Conservation (phyloP, 2,888 invertebrate genomes). For the Cheilosia vulpina region DNA sequence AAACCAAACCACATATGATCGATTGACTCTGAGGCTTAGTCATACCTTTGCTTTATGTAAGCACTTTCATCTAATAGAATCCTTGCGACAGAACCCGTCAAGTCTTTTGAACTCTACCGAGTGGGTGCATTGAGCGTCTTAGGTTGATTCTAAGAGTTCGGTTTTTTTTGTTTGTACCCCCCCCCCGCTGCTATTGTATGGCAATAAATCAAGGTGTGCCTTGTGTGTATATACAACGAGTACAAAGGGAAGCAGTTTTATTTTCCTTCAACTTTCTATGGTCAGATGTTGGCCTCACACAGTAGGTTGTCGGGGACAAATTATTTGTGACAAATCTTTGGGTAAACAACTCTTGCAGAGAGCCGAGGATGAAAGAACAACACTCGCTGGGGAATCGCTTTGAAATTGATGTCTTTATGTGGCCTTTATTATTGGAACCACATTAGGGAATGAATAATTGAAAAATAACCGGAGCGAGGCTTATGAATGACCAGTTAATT, state of each 20-base stretch:
- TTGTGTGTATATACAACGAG: conserved; percentile 36
- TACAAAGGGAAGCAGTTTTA: conserved; percentile 48
- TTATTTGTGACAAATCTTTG: conserved; percentile 74
- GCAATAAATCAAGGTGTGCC: conserved; percentile 70
- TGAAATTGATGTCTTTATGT: conserved; percentile 70
- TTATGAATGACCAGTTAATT: conserved; percentile 59
- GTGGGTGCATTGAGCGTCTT: conserved; percentile 40
- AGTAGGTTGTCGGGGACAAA: conserved; percentile 72
- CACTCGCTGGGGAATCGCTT: conserved; percentile 60
- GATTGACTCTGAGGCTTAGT: conserved; percentile 50
- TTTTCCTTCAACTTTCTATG: conserved; percentile 28
- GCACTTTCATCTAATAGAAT: conserved; percentile 67
- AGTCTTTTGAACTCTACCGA: conserved; percentile 69
- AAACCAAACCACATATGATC: conserved; percentile 56
- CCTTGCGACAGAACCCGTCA: conserved; percentile 51
- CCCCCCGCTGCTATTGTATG: conserved; percentile 48
- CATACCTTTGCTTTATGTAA: conserved; percentile 42
- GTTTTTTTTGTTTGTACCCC: conserved; percentile 1
- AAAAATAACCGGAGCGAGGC: conserved; percentile 10
- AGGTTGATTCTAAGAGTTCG: conserved; percentile 42
- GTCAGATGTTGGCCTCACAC: conserved; percentile 62
- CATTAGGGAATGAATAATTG: conserved; percentile 41
- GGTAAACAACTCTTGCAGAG: conserved; percentile 64
- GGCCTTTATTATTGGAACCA: conserved; percentile 29
- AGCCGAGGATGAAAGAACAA: conserved; percentile 26